Evolutionary conservation across 2,797 vertebrate genomes (phyloP).

Genomic region (Zalophus californianus): DNA sequence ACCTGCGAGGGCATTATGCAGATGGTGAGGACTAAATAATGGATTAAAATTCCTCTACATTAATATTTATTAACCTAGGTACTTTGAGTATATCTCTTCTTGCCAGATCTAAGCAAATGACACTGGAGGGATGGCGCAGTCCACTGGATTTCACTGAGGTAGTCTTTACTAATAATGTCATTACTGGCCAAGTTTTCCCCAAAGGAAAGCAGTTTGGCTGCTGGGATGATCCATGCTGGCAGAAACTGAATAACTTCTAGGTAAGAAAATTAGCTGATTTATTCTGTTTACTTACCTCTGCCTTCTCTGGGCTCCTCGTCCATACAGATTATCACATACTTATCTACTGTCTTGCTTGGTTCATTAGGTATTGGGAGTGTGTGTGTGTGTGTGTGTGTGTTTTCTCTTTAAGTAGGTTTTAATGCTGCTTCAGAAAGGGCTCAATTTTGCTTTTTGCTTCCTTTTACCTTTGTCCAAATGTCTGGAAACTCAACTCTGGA

Average conservation of each 20-base stretch:
- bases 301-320: not conserved
- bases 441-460: not conserved
- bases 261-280: slow-evolving; percentile 39
- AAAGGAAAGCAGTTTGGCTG: slow-evolving; percentile 4
- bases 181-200: not conserved
- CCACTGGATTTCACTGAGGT: not conserved
- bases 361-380: slow-evolving; percentile 7
- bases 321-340: not conserved
- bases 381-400: too few relatives aligned
- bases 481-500: not conserved
- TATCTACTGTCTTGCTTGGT: slow-evolving; percentile 22
- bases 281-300: not conserved
- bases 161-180: slow-evolving; percentile 25
- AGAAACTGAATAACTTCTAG: slow-evolving; percentile 45
- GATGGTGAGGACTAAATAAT: slow-evolving; percentile 64
- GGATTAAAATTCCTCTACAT: slow-evolving; percentile 57
- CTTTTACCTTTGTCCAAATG: not conserved
- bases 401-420: not conserved
- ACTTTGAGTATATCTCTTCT: slow-evolving; percentile 9
- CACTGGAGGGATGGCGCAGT: not conserved
- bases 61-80: slow-evolving; percentile 64
- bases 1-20: slow-evolving; percentile 59
- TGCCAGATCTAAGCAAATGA: not conserved
- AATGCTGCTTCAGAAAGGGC: not conserved
- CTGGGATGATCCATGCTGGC: not conserved